Evolutionary conservation across 2,113 vertebrate species (phyloP), one percentile per base, ranked within the genome.

Genomic region (Ailurus styani): DNA sequence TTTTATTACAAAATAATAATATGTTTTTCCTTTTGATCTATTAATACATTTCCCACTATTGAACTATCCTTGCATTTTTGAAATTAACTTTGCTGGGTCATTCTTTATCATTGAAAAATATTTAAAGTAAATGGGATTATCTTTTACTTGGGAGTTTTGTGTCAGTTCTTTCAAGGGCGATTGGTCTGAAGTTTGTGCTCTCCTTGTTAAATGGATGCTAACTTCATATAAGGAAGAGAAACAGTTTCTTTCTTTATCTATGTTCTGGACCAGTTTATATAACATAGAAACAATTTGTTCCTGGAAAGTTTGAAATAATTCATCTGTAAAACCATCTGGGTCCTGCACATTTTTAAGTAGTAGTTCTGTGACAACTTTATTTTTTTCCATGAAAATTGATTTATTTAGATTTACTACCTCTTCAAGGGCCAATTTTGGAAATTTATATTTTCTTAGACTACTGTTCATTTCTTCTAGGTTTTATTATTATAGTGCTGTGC

Each of bases 271-370:
- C 62, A 97, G 95, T 97, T 98, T 98, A 97, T 97, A 92, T 87
- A 95, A 84, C 95, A 92, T 42, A 94, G 94, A 98, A 97, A 96
- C 96, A 98, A 97, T 87, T 95, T 96, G 94, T 98, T 98, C 97
- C 97, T 98, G 90, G 97, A 98, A 98, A 97, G 92, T 96, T 92
- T 97, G 96, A 97, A 96, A 97, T 96, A 96, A 96, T 97, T 98
- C 96, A 95, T 97, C 97, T 97, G 96, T 94, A 98, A 97, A 97
- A 81, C 97, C 97, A 98, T 98, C 97, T 97, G 97, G 94, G 87
- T 96, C 82, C 88, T 96, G 77, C 95, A 98, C 87, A 96, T 96
- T 98, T 98, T 95, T 96, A 70, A 97, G 68, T 21, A 96, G 84
- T 96, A 94, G 75, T 96, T 97, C 96, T 98, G 93, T 96, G 81